phyloP scores from a whole-genome alignment of 2,888 invertebrate species.

The Gordius sp. region DNA sequence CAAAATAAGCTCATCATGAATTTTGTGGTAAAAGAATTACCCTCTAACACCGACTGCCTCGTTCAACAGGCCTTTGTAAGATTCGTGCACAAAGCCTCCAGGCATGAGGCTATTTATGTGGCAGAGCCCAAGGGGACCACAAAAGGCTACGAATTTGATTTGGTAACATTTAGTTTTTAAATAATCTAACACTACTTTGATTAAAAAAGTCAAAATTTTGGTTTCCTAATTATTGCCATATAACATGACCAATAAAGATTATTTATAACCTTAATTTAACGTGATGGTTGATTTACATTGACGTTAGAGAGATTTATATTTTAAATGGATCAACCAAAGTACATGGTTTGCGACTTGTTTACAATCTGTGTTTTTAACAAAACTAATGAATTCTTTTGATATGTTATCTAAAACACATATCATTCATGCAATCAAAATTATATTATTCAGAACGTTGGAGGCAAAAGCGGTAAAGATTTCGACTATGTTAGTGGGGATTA shows the following conservation, averaged over 20 bases:
- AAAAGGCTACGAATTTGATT: constrained; percentile 52
- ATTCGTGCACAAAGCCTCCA: not conserved
- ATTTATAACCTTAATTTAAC: no score
- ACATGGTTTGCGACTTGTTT: no score
- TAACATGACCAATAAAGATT: no score
- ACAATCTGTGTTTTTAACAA: not conserved
- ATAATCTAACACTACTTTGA: not conserved
- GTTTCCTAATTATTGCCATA: not conserved
- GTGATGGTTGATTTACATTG: not conserved
- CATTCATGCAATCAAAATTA: no score
- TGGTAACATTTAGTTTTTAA: constrained; percentile 36
- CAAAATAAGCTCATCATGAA: not conserved
- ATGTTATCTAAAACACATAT: no score
- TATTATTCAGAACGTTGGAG: not conserved
- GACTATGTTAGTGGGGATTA: constrained; percentile 48
- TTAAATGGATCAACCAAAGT: no score
- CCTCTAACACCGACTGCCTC: not conserved
- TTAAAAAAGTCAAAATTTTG: not conserved
- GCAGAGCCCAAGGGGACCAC: constrained; percentile 41
- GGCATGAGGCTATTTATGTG: constrained; percentile 57
- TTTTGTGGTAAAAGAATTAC: not conserved
- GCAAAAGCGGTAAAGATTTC: constrained; percentile 47
- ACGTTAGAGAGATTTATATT: not conserved
- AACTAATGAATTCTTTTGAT: no score
- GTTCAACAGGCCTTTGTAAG: constrained; percentile 1